These are phyloP conservation scores for Listronotus bonariensis DNA, from an alignment of 1,140 invertebrate genomes.

Conservation along the genomic window DNA sequence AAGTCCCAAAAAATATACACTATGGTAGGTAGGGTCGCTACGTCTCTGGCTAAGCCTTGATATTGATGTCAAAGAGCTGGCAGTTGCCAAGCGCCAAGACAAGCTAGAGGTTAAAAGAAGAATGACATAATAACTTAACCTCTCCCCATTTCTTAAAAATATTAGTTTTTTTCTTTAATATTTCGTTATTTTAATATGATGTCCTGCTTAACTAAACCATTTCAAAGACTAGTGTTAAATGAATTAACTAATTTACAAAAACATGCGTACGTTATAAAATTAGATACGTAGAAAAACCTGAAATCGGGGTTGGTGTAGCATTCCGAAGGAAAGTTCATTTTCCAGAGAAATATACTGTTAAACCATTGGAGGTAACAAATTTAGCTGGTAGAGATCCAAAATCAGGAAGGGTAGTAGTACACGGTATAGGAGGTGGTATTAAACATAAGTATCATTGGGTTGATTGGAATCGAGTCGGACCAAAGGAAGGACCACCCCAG, in stretches of 20 bases:
- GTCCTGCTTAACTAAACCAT: slow-evolving; percentile 20
- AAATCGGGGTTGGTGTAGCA: slow-evolving; percentile 56
- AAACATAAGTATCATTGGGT: slow-evolving; percentile 95
- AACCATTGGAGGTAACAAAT: slow-evolving; percentile 81
- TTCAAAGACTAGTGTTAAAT: slow-evolving; percentile 19
- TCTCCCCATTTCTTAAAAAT: too few species aligned
- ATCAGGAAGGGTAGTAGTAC: slow-evolving; percentile 78
- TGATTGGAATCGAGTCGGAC: slow-evolving; percentile 78
- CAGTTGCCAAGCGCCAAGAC: too few species aligned
- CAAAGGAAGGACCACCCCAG: slow-evolving; percentile 70
- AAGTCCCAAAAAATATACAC: too few species aligned
- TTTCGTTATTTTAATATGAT: slow-evolving; percentile 13
- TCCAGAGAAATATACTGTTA: slow-evolving; percentile 83
- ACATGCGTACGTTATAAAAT: slow-evolving; percentile 26
- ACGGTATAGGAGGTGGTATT: slow-evolving; percentile 90
- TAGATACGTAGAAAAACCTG: slow-evolving; percentile 38
- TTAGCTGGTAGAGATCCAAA: slow-evolving; percentile 86
- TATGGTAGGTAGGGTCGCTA: too few species aligned
- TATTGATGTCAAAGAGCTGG: too few species aligned
- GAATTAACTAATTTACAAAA: slow-evolving; percentile 23
- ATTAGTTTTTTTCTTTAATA: too few species aligned
- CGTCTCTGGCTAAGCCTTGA: too few species aligned
- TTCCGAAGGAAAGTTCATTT: slow-evolving; percentile 76
- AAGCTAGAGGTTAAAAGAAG: too few species aligned
- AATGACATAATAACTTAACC: too few species aligned